Evolutionary conservation across 2,888 invertebrate species (phyloP), one percentile per base, ranked within the genome.

Genomic region (Lepidocyrtoides sp.): DNA sequence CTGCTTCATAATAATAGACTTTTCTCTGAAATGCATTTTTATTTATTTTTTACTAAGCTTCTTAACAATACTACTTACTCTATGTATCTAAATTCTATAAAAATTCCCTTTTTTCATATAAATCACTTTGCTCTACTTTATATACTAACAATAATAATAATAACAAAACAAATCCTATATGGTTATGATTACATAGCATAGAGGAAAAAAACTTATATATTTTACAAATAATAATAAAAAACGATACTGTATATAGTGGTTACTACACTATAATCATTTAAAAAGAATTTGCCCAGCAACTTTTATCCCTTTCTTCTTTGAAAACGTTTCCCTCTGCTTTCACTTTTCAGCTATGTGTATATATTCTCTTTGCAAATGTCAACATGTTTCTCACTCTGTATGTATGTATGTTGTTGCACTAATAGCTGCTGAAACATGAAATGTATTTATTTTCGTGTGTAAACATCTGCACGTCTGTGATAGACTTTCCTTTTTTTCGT

Each of bases 271-370:
- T 54, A 57, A 20, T 57, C 57, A 69, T 69, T 36, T 17, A 7
- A 69, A 36, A 36, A 69, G 69, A 69, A 17, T 69, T 69, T 69
- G 63, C 36, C n/a, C 23, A 29, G 36, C 32, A 36, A 36, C 36
- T 32, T 69, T 32, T 4, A 36, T 20, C 36, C 36, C 69, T 69
- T 12, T 17, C 3, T 44, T 79, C 54, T 57, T 7, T 12, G 17
- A 69, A 69, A 36, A 32, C 36, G 36, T 69, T 60, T 32, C 36
- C 14, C 29, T n/a, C 32, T 69, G 10, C 36, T 69, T 32, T 69
- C 69, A 17, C 69, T 69, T 69, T 69, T 36, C 32, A 69, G 17
- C 36, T 32, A 29, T 60, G 14, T 26, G 26, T 26, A 8, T 20
- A 4, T 36, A n/a, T 41, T 69, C 17, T 0, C 26, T 69, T 32